Evolutionary conservation across 2,797 vertebrate genomes (phyloP), one percentile per base, ranked within the genome.

Genomic region (Garrulus glandarius): DNA sequence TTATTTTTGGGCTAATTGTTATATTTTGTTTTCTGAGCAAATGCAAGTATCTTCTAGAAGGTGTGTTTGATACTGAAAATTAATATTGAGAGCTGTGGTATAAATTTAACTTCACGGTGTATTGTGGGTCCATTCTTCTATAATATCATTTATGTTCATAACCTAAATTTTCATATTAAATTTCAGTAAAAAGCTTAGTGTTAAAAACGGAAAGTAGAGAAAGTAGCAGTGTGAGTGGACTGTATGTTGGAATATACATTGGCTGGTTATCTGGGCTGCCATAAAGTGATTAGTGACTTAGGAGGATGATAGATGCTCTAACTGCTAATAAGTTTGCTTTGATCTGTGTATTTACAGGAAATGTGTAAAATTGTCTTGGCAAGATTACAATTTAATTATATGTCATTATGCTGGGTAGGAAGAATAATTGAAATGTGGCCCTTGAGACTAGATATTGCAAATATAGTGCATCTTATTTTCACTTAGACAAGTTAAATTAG

Each of bases 401-500:
- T 97, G 94, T 96, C 96, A 94, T 98, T 98, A 97, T 98, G 63
- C 95, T 97, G 41, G 97, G 92, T 97, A 92, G 92, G 95, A 98
- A 96, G 95, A 98, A 97, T 98, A 98, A 98, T 98, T 98, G 92
- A 98, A 98, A 98, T 95, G 95, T 96, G 87, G 87, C 97, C 91
- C 96, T 83, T 92, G 95, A 97, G 97, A 98, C 76, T 95, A 96
- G 93, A 93, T 96, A 94, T 49, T 96, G 95, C 92, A 96, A 98
- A 98, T 98, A 93, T 95, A 97, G 75, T 74, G 89, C 96, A 98
- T 98, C 95, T 96, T 98, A 96, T 98, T 98, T 98, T 97, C 96
- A 97, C 96, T 98, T 98, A 96, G 95, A 97, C 98, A 97, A 96
- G 96, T 98, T 98, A 98, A 98, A 98, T 98, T 96, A 98, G 92